Evolutionary conservation across 2,888 invertebrate genomes (phyloP), one percentile per base, ranked within the genome.

Genomic region (Epirrhoe alternata): DNA sequence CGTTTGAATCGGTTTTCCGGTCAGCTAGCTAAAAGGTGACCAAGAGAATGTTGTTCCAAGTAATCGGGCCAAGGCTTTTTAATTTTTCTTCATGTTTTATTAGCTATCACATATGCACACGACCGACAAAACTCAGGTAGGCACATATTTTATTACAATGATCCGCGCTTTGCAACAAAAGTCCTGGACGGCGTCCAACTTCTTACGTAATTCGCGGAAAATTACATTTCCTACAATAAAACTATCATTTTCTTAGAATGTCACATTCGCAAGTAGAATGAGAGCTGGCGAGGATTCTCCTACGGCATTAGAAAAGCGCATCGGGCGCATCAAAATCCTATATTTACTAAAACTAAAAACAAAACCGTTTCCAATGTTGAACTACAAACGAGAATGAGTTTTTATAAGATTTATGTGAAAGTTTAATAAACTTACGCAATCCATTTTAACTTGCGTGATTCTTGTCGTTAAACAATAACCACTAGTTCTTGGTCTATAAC

Each of bases 151-250:
- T 62, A 69, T 57, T 59, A 47, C 53, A 63, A 57, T 51, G 60
- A 62, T 60, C 52, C 14, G 30, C 35, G 33, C 57, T 56, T 68
- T 64, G 63, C 56, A 73, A 73, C 73, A 72, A 72, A 70, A 56
- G 70, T 65, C 57, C 64, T 74, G 73, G 73, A 69, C 33, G 38
- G 0, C 7, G 7, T 66, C 73, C 73, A 74, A 67, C 31, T 66
- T 14, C 35, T 55, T 70, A 59, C 64, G 58, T 66, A 70, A 69
- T 30, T 52, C 33, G 59, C 58, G 65, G 65, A 68, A 67, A 67
- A 51, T 58, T 61, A 68, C 57, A 66, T 69, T 73, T 71, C 66
- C 65, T 61, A 60, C 47, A 61, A 64, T 61, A 66, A 64, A 71
- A 68, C 53, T 61, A 56, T 53, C 33, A 52, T 64, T 65, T 61